Percentiles rank a stretch among this genome's conserved stretches.
Conservation (phyloP, 2,113 vertebrate species). For the Solenodon paradoxus region DNA sequence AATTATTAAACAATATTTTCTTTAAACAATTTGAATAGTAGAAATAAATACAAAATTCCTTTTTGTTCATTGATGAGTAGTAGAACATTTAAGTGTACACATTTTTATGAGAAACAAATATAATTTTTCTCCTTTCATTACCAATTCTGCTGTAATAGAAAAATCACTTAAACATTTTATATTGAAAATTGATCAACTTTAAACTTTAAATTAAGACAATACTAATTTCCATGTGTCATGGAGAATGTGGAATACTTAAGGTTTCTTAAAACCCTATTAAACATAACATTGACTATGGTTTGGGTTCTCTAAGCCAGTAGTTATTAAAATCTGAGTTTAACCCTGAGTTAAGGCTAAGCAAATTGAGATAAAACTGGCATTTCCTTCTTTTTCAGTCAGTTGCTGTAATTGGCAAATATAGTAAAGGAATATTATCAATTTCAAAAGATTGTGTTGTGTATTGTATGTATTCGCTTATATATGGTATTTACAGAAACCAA, state of each 20-base stretch:
- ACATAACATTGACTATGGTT: neutral
- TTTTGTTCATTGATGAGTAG: neutral
- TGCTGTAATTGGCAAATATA: neutral
- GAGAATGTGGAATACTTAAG: neutral
- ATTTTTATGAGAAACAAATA: neutral
- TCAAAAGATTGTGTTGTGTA: neutral
- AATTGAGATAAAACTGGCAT: conserved; percentile 1
- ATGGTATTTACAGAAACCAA: too few species aligned
- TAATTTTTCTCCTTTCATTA: neutral
- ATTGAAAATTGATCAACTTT: neutral
- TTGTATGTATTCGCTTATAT: too few species aligned
- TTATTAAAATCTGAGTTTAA: neutral
- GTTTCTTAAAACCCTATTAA: neutral
- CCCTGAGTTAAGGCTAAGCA: neutral
- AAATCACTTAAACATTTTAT: neutral
- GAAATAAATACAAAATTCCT: neutral
- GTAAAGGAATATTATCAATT: neutral
- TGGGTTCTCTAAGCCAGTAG: neutral
- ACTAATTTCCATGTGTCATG: neutral
- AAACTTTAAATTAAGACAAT: neutral
- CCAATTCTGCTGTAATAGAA: neutral
- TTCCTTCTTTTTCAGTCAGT: neutral
- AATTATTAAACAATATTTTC: neutral
- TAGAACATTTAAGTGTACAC: neutral
- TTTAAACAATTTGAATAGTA: neutral